Evolutionary conservation across 2,797 vertebrate genomes (phyloP).

Genomic region (Anabacerthia variegaticeps): DNA sequence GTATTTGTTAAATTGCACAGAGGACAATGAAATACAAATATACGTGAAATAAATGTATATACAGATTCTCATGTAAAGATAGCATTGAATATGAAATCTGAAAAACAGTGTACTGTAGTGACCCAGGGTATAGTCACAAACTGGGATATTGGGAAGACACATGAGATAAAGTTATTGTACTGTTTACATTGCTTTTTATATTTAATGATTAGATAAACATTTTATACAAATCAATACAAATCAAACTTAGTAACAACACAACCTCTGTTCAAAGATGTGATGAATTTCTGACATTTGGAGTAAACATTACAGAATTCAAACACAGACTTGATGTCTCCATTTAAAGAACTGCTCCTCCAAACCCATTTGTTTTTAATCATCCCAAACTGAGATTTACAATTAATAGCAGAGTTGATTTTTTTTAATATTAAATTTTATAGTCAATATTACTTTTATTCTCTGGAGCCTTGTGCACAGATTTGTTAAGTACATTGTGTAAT

Average conservation of each 20-base stretch:
- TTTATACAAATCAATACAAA: not conserved
- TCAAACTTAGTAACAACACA: not conserved
- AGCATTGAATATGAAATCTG: not conserved
- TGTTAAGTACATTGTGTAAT: not conserved
- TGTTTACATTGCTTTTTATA: not conserved
- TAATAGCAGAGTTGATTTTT: not conserved
- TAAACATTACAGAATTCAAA: not conserved
- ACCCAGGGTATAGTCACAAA: not conserved
- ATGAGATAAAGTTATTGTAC: not conserved
- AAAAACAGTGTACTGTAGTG: not conserved
- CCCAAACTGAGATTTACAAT: not conserved
- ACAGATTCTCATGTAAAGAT: not conserved
- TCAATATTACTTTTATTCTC: not conserved
- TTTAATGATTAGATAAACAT: not conserved
- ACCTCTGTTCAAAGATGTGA: not conserved
- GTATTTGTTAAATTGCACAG: not conserved
- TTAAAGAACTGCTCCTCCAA: not conserved
- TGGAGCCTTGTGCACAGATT: not conserved
- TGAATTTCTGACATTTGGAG: not conserved
- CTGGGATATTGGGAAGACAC: not conserved
- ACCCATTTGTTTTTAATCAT: slow-evolving; percentile 18
- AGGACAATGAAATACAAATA: not conserved
- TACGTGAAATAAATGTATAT: not conserved
- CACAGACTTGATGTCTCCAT: slow-evolving; percentile 13
- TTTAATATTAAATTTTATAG: not conserved